Base-by-base conservation (phyloP, 2,113 vertebrate species). In the Notothenia rossii region DNA sequence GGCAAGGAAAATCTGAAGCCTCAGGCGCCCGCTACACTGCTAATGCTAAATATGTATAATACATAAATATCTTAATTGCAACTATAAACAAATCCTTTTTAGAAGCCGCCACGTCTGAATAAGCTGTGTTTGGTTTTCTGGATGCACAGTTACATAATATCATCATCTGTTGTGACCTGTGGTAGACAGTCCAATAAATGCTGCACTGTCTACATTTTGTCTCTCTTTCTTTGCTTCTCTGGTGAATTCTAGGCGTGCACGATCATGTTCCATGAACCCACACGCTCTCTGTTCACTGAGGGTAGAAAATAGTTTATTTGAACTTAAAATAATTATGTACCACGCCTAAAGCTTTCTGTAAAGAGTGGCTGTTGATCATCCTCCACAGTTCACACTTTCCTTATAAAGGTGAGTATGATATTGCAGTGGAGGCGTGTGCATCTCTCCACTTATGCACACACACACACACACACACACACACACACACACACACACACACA, bases 331-430 rank as follows among this genome's bases (percentile, higher is more conserved):
- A 73, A 79, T 84, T 10, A 81, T 60, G 40, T 60, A 77, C 80
- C 2, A 9, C n/a, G 22, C 72, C 65, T 63, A 1, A 67, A 33
- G 7, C 63, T 54, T 64, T 5, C 22, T 60, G 25, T 84, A 84
- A 87, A 40, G 67, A 86, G 74, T 29, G 59, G 51, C 25, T 72
- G 75, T 76, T 77, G 55, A 71, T 88, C 79, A 82, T 58, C 43
- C 50, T 70, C 72, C 36, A 18, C 46, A 56, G 43, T 71, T 54
- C 49, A 79, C 58, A 69, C 70, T 78, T 48, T 63, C 61, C 56
- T 81, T 71, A 85, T 64, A 56, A 73, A 77, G 74, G 63, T 55
- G 65, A 75, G 74, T 78, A 29, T 58, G 25, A 77, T 77, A 65
- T 67, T 53, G 64, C 49, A 54, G 68, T 45, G 67, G 72, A 68